Base-by-base conservation (phyloP, 2,113 vertebrate genomes). In the Chitala chitala region DNA sequence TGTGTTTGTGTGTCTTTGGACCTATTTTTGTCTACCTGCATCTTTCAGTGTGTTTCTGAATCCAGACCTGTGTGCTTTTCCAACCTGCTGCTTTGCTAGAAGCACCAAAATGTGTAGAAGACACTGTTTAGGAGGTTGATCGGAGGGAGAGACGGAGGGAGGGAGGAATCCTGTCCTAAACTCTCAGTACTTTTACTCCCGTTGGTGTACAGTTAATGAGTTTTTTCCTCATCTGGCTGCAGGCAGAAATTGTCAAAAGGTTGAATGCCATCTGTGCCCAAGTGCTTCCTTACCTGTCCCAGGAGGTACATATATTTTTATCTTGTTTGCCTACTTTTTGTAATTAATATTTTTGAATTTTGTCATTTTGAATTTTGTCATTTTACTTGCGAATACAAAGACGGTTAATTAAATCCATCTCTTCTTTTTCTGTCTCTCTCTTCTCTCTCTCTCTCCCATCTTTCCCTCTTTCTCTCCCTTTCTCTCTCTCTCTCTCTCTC, bases 181-280 rank as follows among this genome's bases (percentile, higher is more conserved):
- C n/a, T n/a, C n/a, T n/a, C n/a, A n/a, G n/a, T n/a, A n/a, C n/a
- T n/a, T n/a, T n/a, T n/a, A n/a, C n/a, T n/a, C n/a, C n/a, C 3
- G 8, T 3, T 9, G 56, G 12, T 13, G 17, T 44, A 5, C 33
- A 3, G 5, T 22, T 71, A 54, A 56, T 15, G 20, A 48, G 40
- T 6, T n/a, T 44, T 63, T 3, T 15, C 2, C 15, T 22, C 9
- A 31, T 79, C 15, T n/a, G 29, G 69, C 40, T 63, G 17, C 75
- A 98, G 96, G 96, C 96, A 24, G 96, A 99, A 84, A 99, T 98
- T 1, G 96, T 98, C 79, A 99, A 99, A 89, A 89, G 96, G 87
- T 87, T 99, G 86, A 99, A 98, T 1, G 96, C 94, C 36, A 99
- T 99, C 78, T 99, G 96, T 74, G 96, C 96, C 17, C 96, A 98